Evolutionary conservation across 2,888 invertebrate genomes (phyloP).

Genomic region (Netelia inedita): DNA sequence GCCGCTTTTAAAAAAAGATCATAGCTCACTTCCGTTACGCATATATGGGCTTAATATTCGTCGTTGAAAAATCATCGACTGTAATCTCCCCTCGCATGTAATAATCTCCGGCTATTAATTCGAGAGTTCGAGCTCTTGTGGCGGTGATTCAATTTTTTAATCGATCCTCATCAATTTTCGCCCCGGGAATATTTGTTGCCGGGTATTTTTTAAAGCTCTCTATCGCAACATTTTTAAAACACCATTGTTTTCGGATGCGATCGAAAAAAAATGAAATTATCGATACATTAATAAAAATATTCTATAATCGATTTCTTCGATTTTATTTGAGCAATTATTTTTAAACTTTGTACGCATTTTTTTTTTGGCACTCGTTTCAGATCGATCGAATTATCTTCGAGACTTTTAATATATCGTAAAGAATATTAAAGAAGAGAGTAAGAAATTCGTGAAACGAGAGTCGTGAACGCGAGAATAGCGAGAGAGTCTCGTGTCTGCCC

Average conservation of each 20-base stretch:
- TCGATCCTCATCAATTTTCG: slow-evolving; percentile 49
- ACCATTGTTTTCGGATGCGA: no score
- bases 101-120: slow-evolving; percentile 50
- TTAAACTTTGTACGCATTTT: no score
- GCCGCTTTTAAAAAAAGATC: slow-evolving; percentile 25
- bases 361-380: no score
- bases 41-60: slow-evolving; percentile 14
- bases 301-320: neutral
- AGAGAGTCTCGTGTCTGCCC: slow-evolving; percentile 16
- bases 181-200: neutral
- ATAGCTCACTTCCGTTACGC: neutral
- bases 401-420: no score
- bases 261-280: no score
- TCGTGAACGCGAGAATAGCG: slow-evolving; percentile 1
- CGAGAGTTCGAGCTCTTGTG: slow-evolving; percentile 28
- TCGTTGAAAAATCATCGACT: slow-evolving; percentile 62
- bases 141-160: slow-evolving; percentile 56
- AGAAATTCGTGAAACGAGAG: neutral
- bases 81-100: slow-evolving; percentile 9
- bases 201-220: neutral
- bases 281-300: neutral
- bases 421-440: neutral
- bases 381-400: no score
- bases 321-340: no score
- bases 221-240: no score